Evolutionary conservation across 2,888 invertebrate genomes (phyloP).

Genomic region (Rhaphigaster nebulosa): DNA sequence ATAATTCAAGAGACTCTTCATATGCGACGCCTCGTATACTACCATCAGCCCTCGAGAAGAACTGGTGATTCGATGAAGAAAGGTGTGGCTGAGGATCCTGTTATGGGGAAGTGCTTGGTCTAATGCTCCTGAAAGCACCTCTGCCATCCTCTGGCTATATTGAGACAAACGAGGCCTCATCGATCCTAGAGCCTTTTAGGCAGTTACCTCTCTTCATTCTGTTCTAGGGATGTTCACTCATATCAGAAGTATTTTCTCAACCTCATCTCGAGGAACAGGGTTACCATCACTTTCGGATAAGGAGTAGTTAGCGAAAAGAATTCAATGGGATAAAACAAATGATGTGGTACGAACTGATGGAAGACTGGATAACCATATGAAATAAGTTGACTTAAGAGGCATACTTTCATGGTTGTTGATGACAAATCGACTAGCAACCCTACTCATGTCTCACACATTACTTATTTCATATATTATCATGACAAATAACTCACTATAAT

Average conservation of each 20-base stretch:
- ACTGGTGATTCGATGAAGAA: slow-evolving; percentile 10
- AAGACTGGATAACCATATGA: no score
- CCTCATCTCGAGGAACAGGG: not conserved
- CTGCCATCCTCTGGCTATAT: not conserved
- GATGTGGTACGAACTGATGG: not conserved
- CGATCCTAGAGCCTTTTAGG: slow-evolving; percentile 8
- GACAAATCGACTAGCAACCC: no score
- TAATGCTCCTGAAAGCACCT: slow-evolving; percentile 41
- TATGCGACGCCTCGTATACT: not conserved
- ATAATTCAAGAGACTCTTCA: not conserved
- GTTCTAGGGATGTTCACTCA: not conserved
- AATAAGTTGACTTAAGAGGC: no score
- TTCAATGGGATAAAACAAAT: not conserved
- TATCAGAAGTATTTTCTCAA: not conserved
- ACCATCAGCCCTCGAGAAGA: not conserved
- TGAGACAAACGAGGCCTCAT: slow-evolving; percentile 44
- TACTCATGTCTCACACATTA: no score
- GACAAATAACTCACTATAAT: no score
- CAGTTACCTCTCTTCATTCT: slow-evolving; percentile 5
- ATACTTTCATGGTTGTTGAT: no score
- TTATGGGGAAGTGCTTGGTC: slow-evolving; percentile 24
- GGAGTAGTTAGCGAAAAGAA: not conserved
- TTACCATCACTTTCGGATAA: not conserved
- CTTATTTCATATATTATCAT: no score
- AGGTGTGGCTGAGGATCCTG: slow-evolving; percentile 6